phyloP scores from a whole-genome alignment of 2,113 vertebrate genomes.

The Chaenogobius annularis region DNA sequence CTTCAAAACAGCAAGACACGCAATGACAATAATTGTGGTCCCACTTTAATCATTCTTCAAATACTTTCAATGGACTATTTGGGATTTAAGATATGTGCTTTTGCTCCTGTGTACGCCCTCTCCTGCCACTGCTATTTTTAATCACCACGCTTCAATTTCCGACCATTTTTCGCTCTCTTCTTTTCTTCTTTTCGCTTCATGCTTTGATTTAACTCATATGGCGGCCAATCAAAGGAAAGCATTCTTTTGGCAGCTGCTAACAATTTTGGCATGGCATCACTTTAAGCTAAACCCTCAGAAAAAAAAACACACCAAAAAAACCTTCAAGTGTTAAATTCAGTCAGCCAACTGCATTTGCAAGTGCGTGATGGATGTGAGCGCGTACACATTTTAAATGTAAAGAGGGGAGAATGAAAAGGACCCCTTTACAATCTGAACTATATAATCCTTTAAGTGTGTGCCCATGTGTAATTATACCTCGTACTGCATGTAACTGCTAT shows the following conservation, averaged over 20 bases:
- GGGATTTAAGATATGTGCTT: neutral
- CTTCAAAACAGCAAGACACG: no score
- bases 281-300: neutral
- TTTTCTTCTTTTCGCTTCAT: neutral
- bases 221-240: conserved; percentile 52
- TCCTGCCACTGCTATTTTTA: conserved; percentile 34
- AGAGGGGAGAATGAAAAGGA: conserved; percentile 15
- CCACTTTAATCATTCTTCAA: no score
- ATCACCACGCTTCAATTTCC: conserved; percentile 20
- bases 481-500: neutral
- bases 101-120: conserved; percentile 5
- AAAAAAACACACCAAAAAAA: neutral
- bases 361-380: conserved; percentile 37
- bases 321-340: conserved; percentile 27
- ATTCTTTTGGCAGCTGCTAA: conserved; percentile 36
- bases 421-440: conserved; percentile 12
- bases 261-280: conserved; percentile 39
- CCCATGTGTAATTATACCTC: neutral
- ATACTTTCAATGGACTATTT: no score
- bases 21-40: no score
- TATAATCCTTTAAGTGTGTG: neutral
- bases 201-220: conserved; percentile 35
- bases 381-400: conserved; percentile 22
- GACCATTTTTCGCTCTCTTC: conserved; percentile 2
- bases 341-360: conserved; percentile 43